phyloP scores from a whole-genome alignment of 2,113 vertebrate species.

The Phoxinus phoxinus region DNA sequence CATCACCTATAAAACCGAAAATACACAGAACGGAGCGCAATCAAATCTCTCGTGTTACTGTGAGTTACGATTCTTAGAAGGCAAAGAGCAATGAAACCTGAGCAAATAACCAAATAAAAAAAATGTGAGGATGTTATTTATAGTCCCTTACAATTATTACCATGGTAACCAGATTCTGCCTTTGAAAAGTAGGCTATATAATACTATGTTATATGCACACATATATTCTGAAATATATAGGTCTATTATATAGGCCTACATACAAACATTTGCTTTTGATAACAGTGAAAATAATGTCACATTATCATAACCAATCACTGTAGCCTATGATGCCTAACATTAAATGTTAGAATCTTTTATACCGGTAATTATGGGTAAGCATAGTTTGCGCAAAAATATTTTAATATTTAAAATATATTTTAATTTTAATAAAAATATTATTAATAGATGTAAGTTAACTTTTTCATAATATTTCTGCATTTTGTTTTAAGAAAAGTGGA shows the following conservation, averaged over 20 bases:
- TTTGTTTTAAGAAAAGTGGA: background rate
- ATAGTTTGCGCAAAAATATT: background rate
- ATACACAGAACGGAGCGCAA: background rate
- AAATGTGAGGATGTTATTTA: background rate
- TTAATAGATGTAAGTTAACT: background rate
- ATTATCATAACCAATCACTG: no score
- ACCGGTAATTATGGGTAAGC: background rate
- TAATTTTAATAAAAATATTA: background rate
- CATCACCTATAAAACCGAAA: background rate
- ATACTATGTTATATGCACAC: background rate
- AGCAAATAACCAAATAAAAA: constrained; percentile 6
- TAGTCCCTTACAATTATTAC: background rate
- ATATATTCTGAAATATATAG: background rate
- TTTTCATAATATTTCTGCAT: no score
- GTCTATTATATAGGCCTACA: background rate
- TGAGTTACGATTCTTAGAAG: constrained; percentile 9
- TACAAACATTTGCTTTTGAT: background rate
- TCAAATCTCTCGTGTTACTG: constrained; percentile 1
- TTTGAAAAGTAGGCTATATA: background rate
- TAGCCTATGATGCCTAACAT: no score
- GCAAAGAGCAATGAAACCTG: background rate
- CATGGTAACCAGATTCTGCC: background rate
- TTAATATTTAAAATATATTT: no score
- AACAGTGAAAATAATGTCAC: no score
- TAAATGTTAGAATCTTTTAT: background rate